Conservation (phyloP, 2,113 vertebrate genomes). For the Cyanoderma ruficeps region DNA sequence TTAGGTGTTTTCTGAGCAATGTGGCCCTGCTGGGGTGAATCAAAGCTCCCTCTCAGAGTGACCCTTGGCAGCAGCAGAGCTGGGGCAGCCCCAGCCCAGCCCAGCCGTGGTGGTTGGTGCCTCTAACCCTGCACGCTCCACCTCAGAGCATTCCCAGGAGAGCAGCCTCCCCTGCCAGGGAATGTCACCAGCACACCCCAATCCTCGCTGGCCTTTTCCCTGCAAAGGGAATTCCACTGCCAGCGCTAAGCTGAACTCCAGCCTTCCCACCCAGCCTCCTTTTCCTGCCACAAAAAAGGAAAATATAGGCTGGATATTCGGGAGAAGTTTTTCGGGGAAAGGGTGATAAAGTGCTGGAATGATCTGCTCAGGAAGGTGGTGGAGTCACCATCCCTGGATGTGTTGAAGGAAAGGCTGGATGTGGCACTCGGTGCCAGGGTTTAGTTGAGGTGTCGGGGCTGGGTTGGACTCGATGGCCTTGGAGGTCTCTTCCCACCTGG, state of each 20-base stretch:
- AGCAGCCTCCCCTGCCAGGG: not conserved
- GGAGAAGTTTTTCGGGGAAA: no score
- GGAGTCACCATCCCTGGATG: no score
- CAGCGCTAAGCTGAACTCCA: not conserved
- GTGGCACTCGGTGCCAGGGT: no score
- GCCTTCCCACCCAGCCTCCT: not conserved
- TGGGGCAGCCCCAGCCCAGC: not conserved
- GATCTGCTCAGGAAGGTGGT: no score
- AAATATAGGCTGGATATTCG: no score
- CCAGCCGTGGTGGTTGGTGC: not conserved
- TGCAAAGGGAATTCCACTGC: not conserved
- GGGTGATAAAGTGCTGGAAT: no score
- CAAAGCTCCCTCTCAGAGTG: fast-evolving
- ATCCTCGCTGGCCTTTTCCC: constrained; percentile 6
- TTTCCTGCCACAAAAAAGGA: not conserved
- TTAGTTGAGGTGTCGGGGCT: no score
- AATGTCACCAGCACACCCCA: not conserved
- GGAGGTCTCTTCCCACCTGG: no score
- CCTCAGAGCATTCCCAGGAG: not conserved
- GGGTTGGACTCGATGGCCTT: no score
- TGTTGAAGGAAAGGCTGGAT: no score
- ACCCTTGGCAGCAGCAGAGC: not conserved
- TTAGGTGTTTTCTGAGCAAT: fast-evolving
- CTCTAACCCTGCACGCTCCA: constrained; percentile 7
- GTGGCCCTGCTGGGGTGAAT: fast-evolving